Evolutionary conservation across 2,113 vertebrate species (phyloP).

Genomic region (Pogonocichla stellata): DNA sequence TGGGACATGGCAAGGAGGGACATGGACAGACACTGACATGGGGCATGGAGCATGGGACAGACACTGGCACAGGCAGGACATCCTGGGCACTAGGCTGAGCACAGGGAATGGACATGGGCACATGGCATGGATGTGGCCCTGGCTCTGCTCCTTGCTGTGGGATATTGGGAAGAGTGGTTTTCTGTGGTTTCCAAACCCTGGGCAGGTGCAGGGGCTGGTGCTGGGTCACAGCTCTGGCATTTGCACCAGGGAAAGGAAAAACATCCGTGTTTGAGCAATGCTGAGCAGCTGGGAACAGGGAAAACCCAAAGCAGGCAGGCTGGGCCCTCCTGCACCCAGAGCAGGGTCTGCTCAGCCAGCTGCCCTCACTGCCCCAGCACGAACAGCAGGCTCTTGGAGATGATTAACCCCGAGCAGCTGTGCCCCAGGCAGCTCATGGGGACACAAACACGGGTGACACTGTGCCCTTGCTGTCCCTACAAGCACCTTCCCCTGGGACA

Average conservation of each 20-base stretch:
- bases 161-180: background rate
- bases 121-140: background rate
- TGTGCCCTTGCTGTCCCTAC: background rate
- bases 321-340: background rate
- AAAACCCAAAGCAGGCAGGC: background rate
- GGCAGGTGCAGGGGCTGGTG: background rate
- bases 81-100: background rate
- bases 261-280: fast-evolving
- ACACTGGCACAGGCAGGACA: background rate
- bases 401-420: background rate
- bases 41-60: background rate
- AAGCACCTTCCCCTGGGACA: background rate
- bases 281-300: background rate
- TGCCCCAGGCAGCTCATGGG: fast-evolving
- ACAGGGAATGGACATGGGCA: background rate
- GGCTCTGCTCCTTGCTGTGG: background rate
- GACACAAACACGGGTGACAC: fast-evolving
- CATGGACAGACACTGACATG: too few relatives aligned
- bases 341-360: background rate
- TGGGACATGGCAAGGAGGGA: too few relatives aligned
- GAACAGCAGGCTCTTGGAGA: fast-evolving
- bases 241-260: background rate
- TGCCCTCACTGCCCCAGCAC: background rate
- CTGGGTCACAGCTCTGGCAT: background rate
- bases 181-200: background rate